Conservation (phyloP, 2,888 invertebrate species). For the Zootermopsis nevadensis region DNA sequence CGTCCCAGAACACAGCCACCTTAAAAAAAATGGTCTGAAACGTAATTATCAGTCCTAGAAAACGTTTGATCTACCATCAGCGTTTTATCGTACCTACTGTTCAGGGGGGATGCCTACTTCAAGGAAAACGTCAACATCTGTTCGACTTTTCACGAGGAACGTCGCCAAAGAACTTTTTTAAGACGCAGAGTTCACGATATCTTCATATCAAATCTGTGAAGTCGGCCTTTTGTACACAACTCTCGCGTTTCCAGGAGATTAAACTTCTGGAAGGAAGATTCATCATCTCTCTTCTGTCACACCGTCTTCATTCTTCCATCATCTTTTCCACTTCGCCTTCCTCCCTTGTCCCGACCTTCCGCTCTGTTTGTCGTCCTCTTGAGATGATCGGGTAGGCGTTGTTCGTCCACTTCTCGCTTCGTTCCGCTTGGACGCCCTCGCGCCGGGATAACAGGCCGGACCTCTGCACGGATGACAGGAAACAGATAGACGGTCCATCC, state of each 20-base stretch:
- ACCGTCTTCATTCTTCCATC: conserved; percentile 28
- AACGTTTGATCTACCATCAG: no score
- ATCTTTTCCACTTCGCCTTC: conserved; percentile 22
- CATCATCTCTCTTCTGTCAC: conserved; percentile 17
- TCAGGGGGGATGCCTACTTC: no score
- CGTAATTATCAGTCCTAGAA: no score
- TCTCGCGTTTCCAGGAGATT: conserved; percentile 42
- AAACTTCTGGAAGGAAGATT: conserved; percentile 30
- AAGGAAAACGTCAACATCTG: no score
- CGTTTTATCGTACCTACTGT: no score
- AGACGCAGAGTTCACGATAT: neutral
- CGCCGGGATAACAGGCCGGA: conserved; percentile 4
- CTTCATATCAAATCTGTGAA: conserved; percentile 37
- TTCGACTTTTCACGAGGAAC: conserved; percentile 37
- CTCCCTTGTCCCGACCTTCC: neutral
- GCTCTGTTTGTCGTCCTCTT: conserved; percentile 26
- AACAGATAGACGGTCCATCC: conserved; percentile 5
- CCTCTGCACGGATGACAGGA: neutral
- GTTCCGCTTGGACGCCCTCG: neutral
- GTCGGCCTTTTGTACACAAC: conserved; percentile 34
- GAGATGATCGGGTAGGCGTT: conserved; percentile 28
- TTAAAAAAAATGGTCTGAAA: no score
- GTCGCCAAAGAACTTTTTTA: neutral
- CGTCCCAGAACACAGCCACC: no score
- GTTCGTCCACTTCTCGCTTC: neutral